These are phyloP conservation scores for Drosophila quinaria DNA, from an alignment of 2,888 invertebrate genomes.

Conservation along the genomic window DNA sequence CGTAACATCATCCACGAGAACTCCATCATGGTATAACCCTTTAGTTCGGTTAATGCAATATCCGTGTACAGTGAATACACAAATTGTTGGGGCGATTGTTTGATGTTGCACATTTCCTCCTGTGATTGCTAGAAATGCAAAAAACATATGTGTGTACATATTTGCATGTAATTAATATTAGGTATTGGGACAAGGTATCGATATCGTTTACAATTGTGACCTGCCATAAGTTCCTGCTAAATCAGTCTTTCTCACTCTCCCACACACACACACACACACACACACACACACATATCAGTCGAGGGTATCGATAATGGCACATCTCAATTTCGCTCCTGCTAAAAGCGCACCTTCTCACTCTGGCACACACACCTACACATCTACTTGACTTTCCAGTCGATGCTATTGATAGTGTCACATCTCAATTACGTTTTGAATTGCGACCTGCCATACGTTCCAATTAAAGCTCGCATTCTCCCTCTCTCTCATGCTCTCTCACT, in stretches of 20 bases:
- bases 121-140: constrained; percentile 87
- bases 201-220: constrained; percentile 23
- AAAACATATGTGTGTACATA: constrained; percentile 2
- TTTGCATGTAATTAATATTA: neutral
- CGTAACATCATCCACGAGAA: constrained; percentile 94
- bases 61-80: constrained; percentile 93
- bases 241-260: neutral
- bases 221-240: constrained; percentile 21
- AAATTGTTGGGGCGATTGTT: constrained; percentile 93
- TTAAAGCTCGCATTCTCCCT: constrained; percentile 11
- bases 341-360: neutral
- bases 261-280: neutral
- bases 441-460: constrained; percentile 25
- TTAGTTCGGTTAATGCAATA: constrained; percentile 93
- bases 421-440: constrained; percentile 4
- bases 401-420: constrained; percentile 15
- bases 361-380: neutral
- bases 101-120: constrained; percentile 89
- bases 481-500: neutral
- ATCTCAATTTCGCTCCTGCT: neutral
- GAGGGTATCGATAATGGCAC: neutral
- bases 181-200: neutral
- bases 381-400: neutral
- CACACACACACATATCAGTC: neutral
- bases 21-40: constrained; percentile 95